Evolutionary conservation across 1,140 invertebrate species (phyloP), one percentile per base, ranked within the genome.

Genomic region (Pogonognathellus flavescens): DNA sequence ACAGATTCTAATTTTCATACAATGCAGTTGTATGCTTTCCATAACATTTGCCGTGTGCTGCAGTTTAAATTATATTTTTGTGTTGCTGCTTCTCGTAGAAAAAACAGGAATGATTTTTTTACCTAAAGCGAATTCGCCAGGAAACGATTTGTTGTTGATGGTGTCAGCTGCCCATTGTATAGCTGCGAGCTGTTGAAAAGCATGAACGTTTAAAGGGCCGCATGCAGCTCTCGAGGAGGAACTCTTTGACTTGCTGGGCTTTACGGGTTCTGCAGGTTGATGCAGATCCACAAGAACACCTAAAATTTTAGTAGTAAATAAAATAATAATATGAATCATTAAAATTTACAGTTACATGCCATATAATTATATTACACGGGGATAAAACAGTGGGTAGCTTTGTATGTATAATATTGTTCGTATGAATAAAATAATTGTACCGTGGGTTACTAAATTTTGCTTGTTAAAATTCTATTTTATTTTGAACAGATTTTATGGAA

Each of bases 111-210:
- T n/a, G 22, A 20, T 41, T 1, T 41, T 41, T 57, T 80, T 87
- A 89, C 88, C 86, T 18, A 89, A 18, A 20, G 84, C 86, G 70
- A 87, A 89, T 86, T 89, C 88, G 13, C 80, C 87, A 25, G 88
- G 81, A 84, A 84, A 89, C 41, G 88, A 89, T 76, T 87, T 88
- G 57, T 87, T 88, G 59, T 89, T 89, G 50, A 89, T 89, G 50
- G 86, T 62, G 52, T 89, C 88, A 8, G 83, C 72, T 31, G 88
- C 87, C 88, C 88, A 89, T 83, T 84, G 60, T 11, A 89, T 86
- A 60, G 87, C 87, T 20, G 86, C 86, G 14, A 89, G 72, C 66
- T 88, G 86, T 81, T 89, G 88, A 59, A 85, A 89, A 20, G 88
- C 85, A 60, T 87, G 86, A 60, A 87, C 83, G 53, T 89, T 89